Conservation (phyloP, 2,888 invertebrate genomes). For the Ditula angustiorana region DNA sequence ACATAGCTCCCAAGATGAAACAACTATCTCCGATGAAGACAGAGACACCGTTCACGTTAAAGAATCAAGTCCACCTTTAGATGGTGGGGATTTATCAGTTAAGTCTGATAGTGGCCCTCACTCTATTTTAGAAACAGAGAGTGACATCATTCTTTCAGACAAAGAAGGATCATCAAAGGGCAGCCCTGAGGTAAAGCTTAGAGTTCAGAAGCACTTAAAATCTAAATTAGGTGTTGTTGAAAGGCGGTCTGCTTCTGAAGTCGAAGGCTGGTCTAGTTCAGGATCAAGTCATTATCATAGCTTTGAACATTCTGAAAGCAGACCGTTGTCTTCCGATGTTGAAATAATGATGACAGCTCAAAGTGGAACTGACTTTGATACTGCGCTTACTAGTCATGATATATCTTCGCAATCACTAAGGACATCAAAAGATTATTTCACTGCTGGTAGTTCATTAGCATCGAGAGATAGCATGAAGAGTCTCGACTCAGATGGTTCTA, state of each 20-base stretch:
- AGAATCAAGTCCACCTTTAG: constrained; percentile 75
- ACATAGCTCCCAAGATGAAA: constrained; percentile 75
- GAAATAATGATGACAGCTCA: constrained; percentile 91
- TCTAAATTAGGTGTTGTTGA: constrained; percentile 83
- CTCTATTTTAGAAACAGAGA: constrained; percentile 81
- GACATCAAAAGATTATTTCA: constrained; percentile 94
- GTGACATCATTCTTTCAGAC: constrained; percentile 75
- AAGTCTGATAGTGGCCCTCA: constrained; percentile 82
- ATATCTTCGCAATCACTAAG: constrained; percentile 89
- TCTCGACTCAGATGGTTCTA: constrained; percentile 95
- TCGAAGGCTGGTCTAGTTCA: constrained; percentile 93
- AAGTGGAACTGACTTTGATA: constrained; percentile 94
- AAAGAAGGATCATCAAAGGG: constrained; percentile 77
- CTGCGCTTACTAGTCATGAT: constrained; percentile 92
- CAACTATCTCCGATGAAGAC: constrained; percentile 84
- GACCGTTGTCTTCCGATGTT: constrained; percentile 94
- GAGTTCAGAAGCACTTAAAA: constrained; percentile 78
- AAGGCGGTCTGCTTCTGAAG: constrained; percentile 91
- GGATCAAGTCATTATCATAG: constrained; percentile 96
- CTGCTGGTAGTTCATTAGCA: constrained; percentile 94
- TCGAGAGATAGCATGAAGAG: constrained; percentile 96
- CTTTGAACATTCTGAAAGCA: constrained; percentile 92
- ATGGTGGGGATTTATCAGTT: constrained; percentile 71
- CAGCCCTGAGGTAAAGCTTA: constrained; percentile 76
- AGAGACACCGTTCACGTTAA: constrained; percentile 76